These are phyloP conservation scores for Oreochromis niloticus DNA, from an alignment of 2,113 vertebrate species.

Conservation along the genomic window DNA sequence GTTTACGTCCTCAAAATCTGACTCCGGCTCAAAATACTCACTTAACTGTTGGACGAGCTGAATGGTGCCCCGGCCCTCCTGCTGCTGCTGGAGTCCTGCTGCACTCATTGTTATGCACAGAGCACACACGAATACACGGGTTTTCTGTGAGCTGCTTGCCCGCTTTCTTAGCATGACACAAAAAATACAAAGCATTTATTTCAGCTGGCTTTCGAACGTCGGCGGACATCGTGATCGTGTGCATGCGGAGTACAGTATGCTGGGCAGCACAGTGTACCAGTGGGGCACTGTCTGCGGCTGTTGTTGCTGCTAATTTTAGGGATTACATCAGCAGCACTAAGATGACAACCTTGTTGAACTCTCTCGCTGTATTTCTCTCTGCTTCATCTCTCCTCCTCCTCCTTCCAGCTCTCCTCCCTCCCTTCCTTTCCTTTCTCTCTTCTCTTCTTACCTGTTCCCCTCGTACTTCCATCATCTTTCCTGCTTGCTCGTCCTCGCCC, in stretches of 20 bases:
- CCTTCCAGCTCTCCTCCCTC: background rate
- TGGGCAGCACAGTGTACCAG: constrained; percentile 6
- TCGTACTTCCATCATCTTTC: background rate
- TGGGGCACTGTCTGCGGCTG: constrained; percentile 62
- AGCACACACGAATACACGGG: background rate
- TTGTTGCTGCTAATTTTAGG: constrained; percentile 89
- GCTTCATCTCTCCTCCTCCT: background rate
- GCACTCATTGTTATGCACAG: background rate
- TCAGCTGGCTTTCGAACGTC: background rate
- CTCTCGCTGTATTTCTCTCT: background rate
- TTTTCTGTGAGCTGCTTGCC: background rate
- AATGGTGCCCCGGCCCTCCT: background rate
- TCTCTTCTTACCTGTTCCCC: background rate
- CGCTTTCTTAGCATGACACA: background rate
- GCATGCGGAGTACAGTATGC: background rate
- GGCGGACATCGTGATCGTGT: background rate
- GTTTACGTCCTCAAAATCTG: constrained; percentile 40
- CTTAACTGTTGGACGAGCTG: background rate
- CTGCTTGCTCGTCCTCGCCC: background rate
- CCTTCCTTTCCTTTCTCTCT: background rate
- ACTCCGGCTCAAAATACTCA: background rate
- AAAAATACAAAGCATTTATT: background rate
- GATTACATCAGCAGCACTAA: constrained; percentile 86
- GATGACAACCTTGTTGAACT: constrained; percentile 76
- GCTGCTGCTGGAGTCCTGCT: background rate